phyloP scores from a whole-genome alignment of 2,888 invertebrate species.

The Melikaiella ostensackeni region DNA sequence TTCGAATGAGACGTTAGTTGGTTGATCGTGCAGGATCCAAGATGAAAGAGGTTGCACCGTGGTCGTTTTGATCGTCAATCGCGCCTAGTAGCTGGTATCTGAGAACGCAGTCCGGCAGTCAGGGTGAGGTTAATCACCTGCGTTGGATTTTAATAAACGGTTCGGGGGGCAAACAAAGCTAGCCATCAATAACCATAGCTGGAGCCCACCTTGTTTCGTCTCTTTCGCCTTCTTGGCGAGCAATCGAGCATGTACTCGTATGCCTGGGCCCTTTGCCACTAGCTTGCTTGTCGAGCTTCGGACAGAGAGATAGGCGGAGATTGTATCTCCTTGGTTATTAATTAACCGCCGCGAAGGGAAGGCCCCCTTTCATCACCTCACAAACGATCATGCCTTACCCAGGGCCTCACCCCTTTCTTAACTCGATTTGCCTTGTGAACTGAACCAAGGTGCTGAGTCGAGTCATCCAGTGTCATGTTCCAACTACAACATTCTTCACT shows the following conservation, averaged over 20 bases:
- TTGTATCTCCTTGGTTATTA: slow-evolving; percentile 76
- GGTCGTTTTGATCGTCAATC: slow-evolving; percentile 40
- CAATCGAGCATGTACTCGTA: slow-evolving; percentile 47
- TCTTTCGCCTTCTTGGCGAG: slow-evolving; percentile 9
- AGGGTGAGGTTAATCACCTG: slow-evolving; percentile 70
- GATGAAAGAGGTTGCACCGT: slow-evolving; percentile 34
- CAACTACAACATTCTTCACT: slow-evolving; percentile 2
- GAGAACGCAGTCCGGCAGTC: slow-evolving; percentile 61
- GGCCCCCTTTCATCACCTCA: slow-evolving; percentile 75
- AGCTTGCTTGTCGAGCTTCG: slow-evolving; percentile 68
- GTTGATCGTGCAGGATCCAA: slow-evolving; percentile 38
- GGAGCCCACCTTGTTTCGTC: slow-evolving; percentile 51
- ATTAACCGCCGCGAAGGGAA: slow-evolving; percentile 75
- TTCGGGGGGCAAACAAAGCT: slow-evolving; percentile 72
- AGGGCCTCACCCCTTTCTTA: slow-evolving; percentile 44
- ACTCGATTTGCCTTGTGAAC: slow-evolving; percentile 45
- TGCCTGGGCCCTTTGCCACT: slow-evolving; percentile 63
- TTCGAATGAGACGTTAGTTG: slow-evolving; percentile 39
- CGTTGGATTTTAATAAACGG: slow-evolving; percentile 74
- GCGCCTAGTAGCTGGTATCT: slow-evolving; percentile 62
- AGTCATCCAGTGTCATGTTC: slow-evolving; percentile 42
- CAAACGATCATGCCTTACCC: slow-evolving; percentile 64
- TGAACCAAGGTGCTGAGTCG: slow-evolving; percentile 33
- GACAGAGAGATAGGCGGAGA: slow-evolving; percentile 74
- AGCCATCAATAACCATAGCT: slow-evolving; percentile 73